Base-by-base conservation (phyloP, 2,797 vertebrate genomes). In the Myoxocephalus aenaeus region DNA sequence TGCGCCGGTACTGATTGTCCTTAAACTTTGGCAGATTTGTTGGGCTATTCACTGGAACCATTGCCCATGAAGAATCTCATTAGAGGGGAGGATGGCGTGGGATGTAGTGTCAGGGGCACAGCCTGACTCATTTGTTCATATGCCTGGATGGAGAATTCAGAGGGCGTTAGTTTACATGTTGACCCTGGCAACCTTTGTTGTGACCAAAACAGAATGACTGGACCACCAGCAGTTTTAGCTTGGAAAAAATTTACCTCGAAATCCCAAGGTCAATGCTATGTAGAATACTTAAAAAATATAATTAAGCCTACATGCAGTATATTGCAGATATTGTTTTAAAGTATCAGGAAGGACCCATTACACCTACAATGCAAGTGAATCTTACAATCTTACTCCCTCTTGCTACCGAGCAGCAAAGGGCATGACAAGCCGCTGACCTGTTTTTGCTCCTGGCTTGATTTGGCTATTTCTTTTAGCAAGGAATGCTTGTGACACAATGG, bases 21-120 rank as follows among this genome's bases (percentile, higher is more conserved):
- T 77, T 88, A 83, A 80, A 84, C 83, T 85, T 85, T 92, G 90
- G 88, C 90, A 89, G 75, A 76, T 78, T 77, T 76, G 73, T 80
- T 68, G 32, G 75, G 65, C 80, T 83, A 87, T 93, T 93, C 87
- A 90, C 53, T 77, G 84, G 50, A 93, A 74, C 85, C 90, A 90
- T 46, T 85, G 80, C 73, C 92, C 90, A 77, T 93, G 90, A 94
- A 89, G 82, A 91, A 92, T 89, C 86, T 92, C 79, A 89, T 94
- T 91, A 92, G 81, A 81, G 82, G 77, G 85, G 81, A 83, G 84
- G 79, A 84, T 86, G 67, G 84, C 58, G 80, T 88, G 87, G 85
- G 89, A 88, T 85, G 83, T 67, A 20, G 70, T 82, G 84, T 87
- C 81, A 64, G 74, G 78, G 77, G 56, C 67, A 77, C 57, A 80